These are phyloP conservation scores for Arion vulgaris DNA, from an alignment of 1,140 invertebrate genomes.

Conservation along the genomic window DNA sequence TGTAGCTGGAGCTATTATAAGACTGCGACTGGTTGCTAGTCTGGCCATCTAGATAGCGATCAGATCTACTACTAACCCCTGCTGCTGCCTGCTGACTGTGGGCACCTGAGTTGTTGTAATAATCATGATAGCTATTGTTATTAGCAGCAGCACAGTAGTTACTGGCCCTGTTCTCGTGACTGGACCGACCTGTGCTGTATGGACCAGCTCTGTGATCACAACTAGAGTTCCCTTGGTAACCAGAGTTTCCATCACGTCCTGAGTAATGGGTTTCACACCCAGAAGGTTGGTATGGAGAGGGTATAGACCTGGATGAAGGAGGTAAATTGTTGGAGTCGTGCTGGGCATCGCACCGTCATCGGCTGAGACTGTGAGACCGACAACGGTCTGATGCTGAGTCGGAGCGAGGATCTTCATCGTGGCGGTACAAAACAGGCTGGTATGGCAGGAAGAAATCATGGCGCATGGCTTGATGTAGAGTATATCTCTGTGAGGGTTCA, in stretches of 20 bases:
- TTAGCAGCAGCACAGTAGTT: not conserved
- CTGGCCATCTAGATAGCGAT: too few species aligned
- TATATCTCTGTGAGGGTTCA: conserved; percentile 91
- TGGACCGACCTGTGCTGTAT: not conserved
- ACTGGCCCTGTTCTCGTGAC: not conserved
- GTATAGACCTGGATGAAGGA: conserved; percentile 9
- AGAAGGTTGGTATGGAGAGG: conserved; percentile 10
- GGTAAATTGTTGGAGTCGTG: conserved; percentile 33
- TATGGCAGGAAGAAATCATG: conserved; percentile 87
- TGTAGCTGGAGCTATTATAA: conserved; percentile 6
- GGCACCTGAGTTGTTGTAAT: not conserved
- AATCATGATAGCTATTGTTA: not conserved
- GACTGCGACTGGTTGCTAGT: not conserved
- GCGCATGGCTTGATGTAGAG: conserved; percentile 86
- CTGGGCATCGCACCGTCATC: conserved; percentile 44
- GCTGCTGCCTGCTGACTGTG: not conserved
- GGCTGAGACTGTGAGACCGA: conserved; percentile 47
- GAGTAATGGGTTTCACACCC: not conserved
- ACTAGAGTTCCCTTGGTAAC: not conserved
- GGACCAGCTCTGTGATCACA: not conserved
- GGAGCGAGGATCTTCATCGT: conserved; percentile 32
- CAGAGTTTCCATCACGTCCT: not conserved
- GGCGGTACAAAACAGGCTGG: conserved; percentile 42
- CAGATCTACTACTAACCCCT: not conserved
- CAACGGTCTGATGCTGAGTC: conserved; percentile 39